phyloP scores from a whole-genome alignment of 2,113 vertebrate species.

The Ptychochromis oligacanthus region DNA sequence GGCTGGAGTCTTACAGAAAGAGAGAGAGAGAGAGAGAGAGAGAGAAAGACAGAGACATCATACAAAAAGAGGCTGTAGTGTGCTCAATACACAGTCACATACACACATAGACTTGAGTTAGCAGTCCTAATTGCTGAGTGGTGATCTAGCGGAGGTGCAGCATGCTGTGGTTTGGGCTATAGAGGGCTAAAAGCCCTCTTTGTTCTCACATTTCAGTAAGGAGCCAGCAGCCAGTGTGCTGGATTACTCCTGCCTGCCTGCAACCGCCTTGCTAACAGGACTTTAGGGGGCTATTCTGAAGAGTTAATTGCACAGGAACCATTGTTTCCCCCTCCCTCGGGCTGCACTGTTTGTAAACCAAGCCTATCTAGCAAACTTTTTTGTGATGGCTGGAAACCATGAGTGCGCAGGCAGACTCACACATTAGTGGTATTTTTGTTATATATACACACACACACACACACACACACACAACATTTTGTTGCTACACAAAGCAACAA shows the following conservation, averaged over 20 bases:
- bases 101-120: constrained; percentile 29
- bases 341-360: constrained; percentile 40
- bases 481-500: constrained; percentile 20
- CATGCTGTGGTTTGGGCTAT: constrained; percentile 60
- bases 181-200: constrained; percentile 66
- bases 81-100: neutral
- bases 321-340: neutral
- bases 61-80: neutral
- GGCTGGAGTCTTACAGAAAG: constrained; percentile 17
- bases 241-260: constrained; percentile 50
- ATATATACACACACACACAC: neutral
- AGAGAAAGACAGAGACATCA: constrained; percentile 4
- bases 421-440: neutral
- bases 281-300: constrained; percentile 60
- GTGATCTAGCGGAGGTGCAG: constrained; percentile 60
- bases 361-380: constrained; percentile 31
- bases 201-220: constrained; percentile 72
- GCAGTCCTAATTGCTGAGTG: constrained; percentile 63
- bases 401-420: neutral
- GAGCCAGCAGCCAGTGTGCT: constrained; percentile 56
- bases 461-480: neutral
- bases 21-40: neutral
- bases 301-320: constrained; percentile 48
- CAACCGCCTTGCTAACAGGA: constrained; percentile 60
- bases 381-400: constrained; percentile 2